Conservation (phyloP, 2,797 vertebrate species). For the Pagetopsis macropterus region DNA sequence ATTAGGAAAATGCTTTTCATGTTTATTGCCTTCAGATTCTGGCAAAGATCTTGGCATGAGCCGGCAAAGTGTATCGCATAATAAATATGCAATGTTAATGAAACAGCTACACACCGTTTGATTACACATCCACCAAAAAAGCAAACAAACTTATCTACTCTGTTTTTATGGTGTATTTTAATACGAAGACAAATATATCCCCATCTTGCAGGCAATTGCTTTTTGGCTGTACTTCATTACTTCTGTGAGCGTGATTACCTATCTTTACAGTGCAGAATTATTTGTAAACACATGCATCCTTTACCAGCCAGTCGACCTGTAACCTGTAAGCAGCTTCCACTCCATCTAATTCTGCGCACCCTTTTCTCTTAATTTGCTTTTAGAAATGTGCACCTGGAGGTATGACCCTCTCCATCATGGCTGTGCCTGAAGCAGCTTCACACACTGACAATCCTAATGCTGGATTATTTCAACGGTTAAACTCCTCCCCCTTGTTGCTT, state of each 20-base stretch:
- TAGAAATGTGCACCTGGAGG: slow-evolving; percentile 32
- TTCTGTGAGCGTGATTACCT: slow-evolving; percentile 7
- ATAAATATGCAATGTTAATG: slow-evolving; percentile 41
- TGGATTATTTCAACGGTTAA: slow-evolving; percentile 20
- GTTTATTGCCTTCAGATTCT: slow-evolving; percentile 32
- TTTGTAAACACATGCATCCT: background rate
- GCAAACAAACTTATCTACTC: background rate
- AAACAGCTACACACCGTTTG: slow-evolving; percentile 31
- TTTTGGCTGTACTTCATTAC: background rate
- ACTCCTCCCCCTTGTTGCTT: background rate
- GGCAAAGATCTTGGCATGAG: slow-evolving; percentile 18
- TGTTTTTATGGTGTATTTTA: slow-evolving; percentile 1
- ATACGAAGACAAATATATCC: slow-evolving; percentile 3
- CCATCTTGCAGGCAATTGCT: slow-evolving; percentile 2
- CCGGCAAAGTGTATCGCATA: slow-evolving; percentile 3
- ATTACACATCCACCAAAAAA: slow-evolving; percentile 10
- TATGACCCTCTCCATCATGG: slow-evolving; percentile 41
- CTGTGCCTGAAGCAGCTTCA: slow-evolving; percentile 21
- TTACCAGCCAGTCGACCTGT: slow-evolving; percentile 32
- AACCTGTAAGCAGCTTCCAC: slow-evolving; percentile 24
- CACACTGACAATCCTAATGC: slow-evolving; percentile 27
- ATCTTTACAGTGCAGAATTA: slow-evolving; percentile 18
- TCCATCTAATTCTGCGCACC: slow-evolving; percentile 17
- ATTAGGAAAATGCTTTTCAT: slow-evolving; percentile 49
- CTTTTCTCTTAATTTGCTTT: slow-evolving; percentile 19